phyloP scores from a whole-genome alignment of 2,888 invertebrate species.

The Amphipoea lucens region DNA sequence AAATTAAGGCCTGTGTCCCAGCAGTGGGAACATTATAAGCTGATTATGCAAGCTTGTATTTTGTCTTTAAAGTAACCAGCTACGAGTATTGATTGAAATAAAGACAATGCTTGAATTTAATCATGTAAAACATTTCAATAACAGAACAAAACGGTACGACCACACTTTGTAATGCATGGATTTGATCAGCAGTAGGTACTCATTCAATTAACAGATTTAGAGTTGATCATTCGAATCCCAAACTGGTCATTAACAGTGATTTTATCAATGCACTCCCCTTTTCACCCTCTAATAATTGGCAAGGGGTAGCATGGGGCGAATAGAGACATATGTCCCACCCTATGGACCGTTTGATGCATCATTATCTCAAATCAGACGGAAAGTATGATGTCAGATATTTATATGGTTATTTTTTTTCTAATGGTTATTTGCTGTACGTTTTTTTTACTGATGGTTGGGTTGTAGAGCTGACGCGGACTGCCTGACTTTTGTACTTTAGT shows the following conservation, averaged over 20 bases:
- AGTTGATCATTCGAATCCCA: constrained; percentile 37
- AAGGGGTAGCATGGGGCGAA: constrained; percentile 73
- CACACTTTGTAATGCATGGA: no score
- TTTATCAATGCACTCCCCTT: constrained; percentile 59
- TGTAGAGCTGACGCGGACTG: neutral
- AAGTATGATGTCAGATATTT: constrained; percentile 73
- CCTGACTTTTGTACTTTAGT: neutral
- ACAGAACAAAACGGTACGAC: neutral
- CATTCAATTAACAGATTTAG: constrained; percentile 35
- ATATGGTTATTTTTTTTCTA: constrained; percentile 30
- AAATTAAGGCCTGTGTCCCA: neutral
- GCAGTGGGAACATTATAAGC: neutral
- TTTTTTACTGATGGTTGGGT: neutral
- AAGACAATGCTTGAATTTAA: neutral
- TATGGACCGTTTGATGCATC: constrained; percentile 70
- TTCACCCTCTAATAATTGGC: constrained; percentile 74
- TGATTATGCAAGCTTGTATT: neutral
- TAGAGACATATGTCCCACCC: constrained; percentile 81
- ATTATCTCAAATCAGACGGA: constrained; percentile 83
- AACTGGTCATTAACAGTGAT: constrained; percentile 61
- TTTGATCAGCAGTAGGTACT: neutral
- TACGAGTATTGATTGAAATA: neutral
- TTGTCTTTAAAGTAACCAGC: neutral
- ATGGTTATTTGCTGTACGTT: constrained; percentile 9
- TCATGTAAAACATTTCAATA: neutral